Evolutionary conservation across 64 coral and sea anemone genomes (phyloP), one percentile per base, ranked within the genome.

Genomic region (Pocillopora damicornis): DNA sequence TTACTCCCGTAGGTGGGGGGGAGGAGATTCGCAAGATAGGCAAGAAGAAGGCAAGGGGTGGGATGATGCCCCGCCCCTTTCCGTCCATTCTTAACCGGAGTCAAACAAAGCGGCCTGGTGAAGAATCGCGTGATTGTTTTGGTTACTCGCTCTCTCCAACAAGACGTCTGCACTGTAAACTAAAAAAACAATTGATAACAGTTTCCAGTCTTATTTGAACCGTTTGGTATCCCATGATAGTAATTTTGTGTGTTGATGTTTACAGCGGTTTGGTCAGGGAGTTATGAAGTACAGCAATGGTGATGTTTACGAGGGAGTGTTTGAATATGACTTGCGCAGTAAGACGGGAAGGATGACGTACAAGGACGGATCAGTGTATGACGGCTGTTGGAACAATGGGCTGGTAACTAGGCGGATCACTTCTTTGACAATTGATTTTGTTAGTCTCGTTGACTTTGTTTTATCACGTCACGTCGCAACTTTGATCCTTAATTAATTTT

Each of bases 241-340:
- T 75, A 17, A 26, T 15, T 86, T 18, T 37, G 15, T 38, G 69
- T 16, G 23, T 61, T 56, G 37, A 45, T 69, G 15, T 90, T 76
- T 79, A 18, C 65, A 98, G 96, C 87, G 96, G 14, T 94, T 90
- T 85, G 93, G 96, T 18, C 92, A 95, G 86, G 96, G 96, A 10
- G 35, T 92, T 26, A 61, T 92, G 58, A 84, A 83, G 60, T 98
- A 88, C 76, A 87, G 86, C 6, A 76, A 98, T 61, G 96, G 96
- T 26, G 90, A 92, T 89, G 77, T 92, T 13, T 98, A 98, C 51
- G 78, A 98, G 9, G 96, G 96, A 61, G 67, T 90, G 37, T 98
- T 94, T 80, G 93, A 95, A 22, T 94, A 89, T 75, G 84, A 95
- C 75, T 38, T 90, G 36, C 76, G 88, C 87, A 75, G 82, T 75